Percentiles rank a stretch among this genome's conserved stretches.
Conservation (phyloP, 2,888 invertebrate genomes). For the Exephanes ischioxanthus region DNA sequence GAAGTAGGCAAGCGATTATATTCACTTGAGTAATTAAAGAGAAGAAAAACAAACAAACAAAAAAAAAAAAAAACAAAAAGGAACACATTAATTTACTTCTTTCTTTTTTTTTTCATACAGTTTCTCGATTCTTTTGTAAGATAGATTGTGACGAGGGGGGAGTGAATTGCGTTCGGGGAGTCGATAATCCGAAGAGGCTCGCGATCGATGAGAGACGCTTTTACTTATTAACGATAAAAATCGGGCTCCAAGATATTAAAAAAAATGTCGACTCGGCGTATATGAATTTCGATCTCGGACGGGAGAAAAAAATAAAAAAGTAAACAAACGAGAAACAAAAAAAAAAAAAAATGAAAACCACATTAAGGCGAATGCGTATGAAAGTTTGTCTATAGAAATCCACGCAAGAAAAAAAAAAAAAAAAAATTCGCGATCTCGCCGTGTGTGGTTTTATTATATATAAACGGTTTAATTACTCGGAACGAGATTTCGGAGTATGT, state of each 20-base stretch:
- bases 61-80: constrained; percentile 37
- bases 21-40: constrained; percentile 55
- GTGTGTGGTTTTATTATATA: constrained; percentile 17
- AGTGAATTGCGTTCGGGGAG: constrained; percentile 69
- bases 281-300: constrained; percentile 13
- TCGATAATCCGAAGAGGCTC: constrained; percentile 72
- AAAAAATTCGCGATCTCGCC: constrained; percentile 39
- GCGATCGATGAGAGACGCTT: constrained; percentile 43
- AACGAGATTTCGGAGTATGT: constrained; percentile 67
- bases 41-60: constrained; percentile 24
- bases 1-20: constrained; percentile 61
- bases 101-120: constrained; percentile 55
- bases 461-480: constrained; percentile 53
- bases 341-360: constrained; percentile 45
- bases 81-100: constrained; percentile 36
- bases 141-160: constrained; percentile 53
- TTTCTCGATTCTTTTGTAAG: constrained; percentile 67
- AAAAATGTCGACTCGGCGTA: neutral
- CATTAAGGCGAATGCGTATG: constrained; percentile 53
- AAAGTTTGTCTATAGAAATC: constrained; percentile 68
- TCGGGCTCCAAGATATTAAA: constrained; percentile 34
- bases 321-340: constrained; percentile 46
- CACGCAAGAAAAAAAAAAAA: constrained; percentile 2
- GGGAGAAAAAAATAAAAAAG: constrained; percentile 53
- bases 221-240: constrained; percentile 57